Conservation (phyloP, 2,888 invertebrate species). For the Dione vanillae region DNA sequence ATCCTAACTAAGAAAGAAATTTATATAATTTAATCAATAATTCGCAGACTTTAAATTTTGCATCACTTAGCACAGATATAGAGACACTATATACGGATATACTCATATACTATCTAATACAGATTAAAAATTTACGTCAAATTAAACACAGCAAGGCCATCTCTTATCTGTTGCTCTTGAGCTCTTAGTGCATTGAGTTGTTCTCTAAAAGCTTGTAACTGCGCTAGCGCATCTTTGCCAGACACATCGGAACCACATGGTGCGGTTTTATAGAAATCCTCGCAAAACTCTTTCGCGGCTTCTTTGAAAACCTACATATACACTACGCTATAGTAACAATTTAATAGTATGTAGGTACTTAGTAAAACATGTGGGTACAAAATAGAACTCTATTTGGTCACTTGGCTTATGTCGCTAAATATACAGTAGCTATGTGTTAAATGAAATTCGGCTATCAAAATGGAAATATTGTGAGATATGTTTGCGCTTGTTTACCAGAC, state of each 20-base stretch:
- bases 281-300: slow-evolving; percentile 86
- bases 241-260: slow-evolving; percentile 86
- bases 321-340: not conserved
- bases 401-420: no score
- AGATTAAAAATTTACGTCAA: slow-evolving; percentile 76
- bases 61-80: no score
- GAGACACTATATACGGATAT: no score
- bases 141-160: slow-evolving; percentile 90
- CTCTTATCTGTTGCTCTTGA: slow-evolving; percentile 87
- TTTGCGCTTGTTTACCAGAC: no score
- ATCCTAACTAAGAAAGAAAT: no score
- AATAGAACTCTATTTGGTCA: not conserved
- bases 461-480: no score
- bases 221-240: slow-evolving; percentile 83
- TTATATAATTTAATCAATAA: not conserved
- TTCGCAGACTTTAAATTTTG: not conserved
- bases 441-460: no score
- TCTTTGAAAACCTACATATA: slow-evolving; percentile 85
- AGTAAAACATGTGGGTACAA: not conserved
- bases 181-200: slow-evolving; percentile 84
- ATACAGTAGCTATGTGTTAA: no score
- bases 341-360: not conserved
- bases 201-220: slow-evolving; percentile 81
- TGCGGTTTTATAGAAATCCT: slow-evolving; percentile 87
- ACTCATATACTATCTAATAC: not conserved